A percentile compares a stretch with the other conserved stretches of the same genome.
Evolutionary conservation across 1,140 invertebrate species (phyloP).

Genomic region (Argopecten irradians): DNA sequence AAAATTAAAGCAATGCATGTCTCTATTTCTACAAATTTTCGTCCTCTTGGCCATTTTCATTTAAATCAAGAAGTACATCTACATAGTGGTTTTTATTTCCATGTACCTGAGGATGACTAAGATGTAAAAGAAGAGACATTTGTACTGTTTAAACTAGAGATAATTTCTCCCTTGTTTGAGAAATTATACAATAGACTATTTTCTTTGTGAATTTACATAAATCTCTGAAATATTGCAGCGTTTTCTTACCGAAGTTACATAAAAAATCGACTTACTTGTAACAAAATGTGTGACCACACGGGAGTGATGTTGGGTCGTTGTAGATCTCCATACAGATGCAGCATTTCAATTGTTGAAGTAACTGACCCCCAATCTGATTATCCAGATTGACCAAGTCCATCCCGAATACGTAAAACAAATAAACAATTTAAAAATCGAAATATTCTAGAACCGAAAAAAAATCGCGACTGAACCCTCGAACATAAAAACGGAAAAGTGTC

Average conservation of each 20-base stretch:
- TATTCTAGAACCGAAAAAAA: neutral
- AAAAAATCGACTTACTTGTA: slow-evolving; percentile 61
- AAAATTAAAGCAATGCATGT: too few species aligned
- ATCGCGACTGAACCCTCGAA: neutral
- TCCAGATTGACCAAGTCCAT: slow-evolving; percentile 30
- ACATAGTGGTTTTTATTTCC: neutral
- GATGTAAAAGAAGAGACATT: neutral
- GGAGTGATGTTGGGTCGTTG: slow-evolving; percentile 87
- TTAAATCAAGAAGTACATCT: neutral
- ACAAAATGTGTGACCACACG: slow-evolving; percentile 94
- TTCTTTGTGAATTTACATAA: neutral
- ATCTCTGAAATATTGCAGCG: neutral
- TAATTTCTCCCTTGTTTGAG: neutral
- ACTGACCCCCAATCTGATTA: slow-evolving; percentile 37
- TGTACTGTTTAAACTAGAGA: too few species aligned
- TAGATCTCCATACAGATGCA: slow-evolving; percentile 82
- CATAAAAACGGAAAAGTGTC: neutral
- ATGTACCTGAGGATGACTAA: neutral
- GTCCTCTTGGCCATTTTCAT: too few species aligned
- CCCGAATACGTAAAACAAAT: neutral
- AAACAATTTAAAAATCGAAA: neutral
- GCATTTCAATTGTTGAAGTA: slow-evolving; percentile 71
- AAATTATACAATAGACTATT: neutral
- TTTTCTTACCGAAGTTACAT: neutral
- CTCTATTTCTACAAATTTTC: too few species aligned